These are phyloP conservation scores for Sphyrna mokarran DNA, from an alignment of 2,113 vertebrate species.

Conservation along the genomic window DNA sequence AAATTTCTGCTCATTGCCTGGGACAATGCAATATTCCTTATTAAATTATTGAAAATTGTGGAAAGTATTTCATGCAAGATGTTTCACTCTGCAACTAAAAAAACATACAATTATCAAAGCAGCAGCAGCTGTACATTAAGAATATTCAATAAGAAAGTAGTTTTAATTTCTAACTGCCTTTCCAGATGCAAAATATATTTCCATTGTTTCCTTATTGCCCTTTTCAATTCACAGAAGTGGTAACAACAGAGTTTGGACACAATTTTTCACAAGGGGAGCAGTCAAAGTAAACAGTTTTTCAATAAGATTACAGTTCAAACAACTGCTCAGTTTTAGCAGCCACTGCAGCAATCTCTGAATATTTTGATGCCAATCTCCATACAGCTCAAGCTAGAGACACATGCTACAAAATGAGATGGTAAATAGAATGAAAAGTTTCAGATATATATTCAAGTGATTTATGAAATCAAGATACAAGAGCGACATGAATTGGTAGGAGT, in stretches of 20 bases:
- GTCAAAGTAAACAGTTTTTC: not conserved
- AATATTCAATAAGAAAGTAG: not conserved
- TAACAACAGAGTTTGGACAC: not conserved
- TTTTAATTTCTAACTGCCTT: not conserved
- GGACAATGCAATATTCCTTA: not conserved
- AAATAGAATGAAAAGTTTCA: not conserved
- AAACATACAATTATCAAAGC: not conserved
- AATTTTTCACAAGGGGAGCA: not conserved
- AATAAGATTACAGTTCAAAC: not conserved
- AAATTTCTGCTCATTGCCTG: not conserved
- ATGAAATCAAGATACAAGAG: not conserved
- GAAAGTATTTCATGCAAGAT: not conserved
- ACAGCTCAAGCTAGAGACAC: not conserved
- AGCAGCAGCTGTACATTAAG: not conserved
- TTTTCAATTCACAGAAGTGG: not conserved
- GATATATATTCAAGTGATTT: not conserved
- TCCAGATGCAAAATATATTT: not conserved
- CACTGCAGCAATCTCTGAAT: not conserved
- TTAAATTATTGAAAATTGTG: constrained; percentile 7
- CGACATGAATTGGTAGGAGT: not conserved
- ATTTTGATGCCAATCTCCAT: not conserved
- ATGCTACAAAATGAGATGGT: not conserved
- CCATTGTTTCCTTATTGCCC: not conserved
- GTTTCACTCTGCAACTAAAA: not conserved
- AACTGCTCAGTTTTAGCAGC: not conserved